A percentile compares a stretch with the other conserved stretches of the same genome.
Evolutionary conservation across 2,888 invertebrate species (phyloP).

Genomic region (Suillia variegata): DNA sequence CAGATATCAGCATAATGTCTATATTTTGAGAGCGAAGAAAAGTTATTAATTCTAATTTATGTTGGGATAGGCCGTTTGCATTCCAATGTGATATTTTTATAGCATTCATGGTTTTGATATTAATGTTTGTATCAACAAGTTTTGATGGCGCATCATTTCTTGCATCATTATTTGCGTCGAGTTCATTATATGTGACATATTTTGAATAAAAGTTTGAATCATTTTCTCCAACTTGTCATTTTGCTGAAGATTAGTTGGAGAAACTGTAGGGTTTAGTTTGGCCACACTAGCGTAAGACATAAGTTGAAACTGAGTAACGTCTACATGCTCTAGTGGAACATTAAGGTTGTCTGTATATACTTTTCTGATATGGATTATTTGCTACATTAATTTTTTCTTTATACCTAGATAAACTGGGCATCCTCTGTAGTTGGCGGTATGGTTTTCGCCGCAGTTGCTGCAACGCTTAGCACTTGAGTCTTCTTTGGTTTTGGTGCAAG

Average conservation of each 20-base stretch:
- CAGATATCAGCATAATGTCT: neutral
- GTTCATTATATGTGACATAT: constrained; percentile 9
- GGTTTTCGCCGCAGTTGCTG: constrained; percentile 7
- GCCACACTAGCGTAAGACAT: neutral
- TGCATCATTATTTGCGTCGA: constrained; percentile 18
- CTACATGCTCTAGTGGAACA: neutral
- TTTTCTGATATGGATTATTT: neutral
- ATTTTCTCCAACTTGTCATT: neutral
- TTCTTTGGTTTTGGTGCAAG: too few relatives aligned
- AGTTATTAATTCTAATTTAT: neutral
- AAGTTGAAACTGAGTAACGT: neutral
- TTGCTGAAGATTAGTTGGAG: neutral
- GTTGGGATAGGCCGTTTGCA: neutral
- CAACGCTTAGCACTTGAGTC: too few relatives aligned
- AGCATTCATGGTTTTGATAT: neutral
- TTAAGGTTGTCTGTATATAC: neutral
- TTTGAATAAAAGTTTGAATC: constrained; percentile 20
- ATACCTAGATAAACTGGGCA: constrained; percentile 9
- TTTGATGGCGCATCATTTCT: neutral
- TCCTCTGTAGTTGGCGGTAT: constrained; percentile 5
- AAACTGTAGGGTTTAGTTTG: neutral
- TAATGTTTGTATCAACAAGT: neutral
- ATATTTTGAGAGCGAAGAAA: neutral
- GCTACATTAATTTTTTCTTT: neutral
- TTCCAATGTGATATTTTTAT: neutral